Base-by-base conservation (phyloP, 2,888 invertebrate genomes). In the Limnephilus lunatus region DNA sequence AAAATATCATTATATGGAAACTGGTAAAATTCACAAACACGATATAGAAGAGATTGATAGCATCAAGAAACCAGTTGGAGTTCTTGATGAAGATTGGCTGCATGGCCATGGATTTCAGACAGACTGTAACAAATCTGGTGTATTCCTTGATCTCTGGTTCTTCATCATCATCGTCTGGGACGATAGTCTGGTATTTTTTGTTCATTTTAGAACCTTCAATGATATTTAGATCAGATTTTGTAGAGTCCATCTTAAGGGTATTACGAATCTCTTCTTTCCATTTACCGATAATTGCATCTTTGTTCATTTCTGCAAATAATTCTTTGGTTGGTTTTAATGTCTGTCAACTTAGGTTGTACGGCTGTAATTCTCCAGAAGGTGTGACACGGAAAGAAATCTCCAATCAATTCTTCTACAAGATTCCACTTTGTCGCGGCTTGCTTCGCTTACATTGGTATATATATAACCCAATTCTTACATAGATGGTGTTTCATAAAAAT, bases 81-180 rank as follows among this genome's bases (percentile, higher is more conserved):
- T 19, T 32, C n/a, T 91, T 15, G 31, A 80, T 83, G 86, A 91
- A 93, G 15, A 93, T 48, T 9, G 93, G 93, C 81, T 92, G 48
- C 93, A 93, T 93, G 12, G 92, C 93, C 85, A 93, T 92, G 5
- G 53, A 25, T 81, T 93, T 93, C 91, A 93, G 85, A 31, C 90
- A 93, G 1, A 82, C 39, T 81, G 85, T 92, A 11, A 93, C 91
- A 35, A 92, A 89, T 53, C 35, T 91, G 32, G 89, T 93, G 35
- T 93, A 93, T 12, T 93, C 92, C 30, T 90, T 80, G 30, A 93
- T 92, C 48, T 92, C 91, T 11, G 85, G 85, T 68, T 48, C 90
- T 30, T 90, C 81, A n/a, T 90, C 81, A 2, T 87, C 39, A 11
- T 81, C n/a, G 14, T 48, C 12, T n/a, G 3, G 1, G 15, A 44